These are phyloP conservation scores for Apotomis turbidana DNA, from an alignment of 2,888 invertebrate species.

Conservation along the genomic window DNA sequence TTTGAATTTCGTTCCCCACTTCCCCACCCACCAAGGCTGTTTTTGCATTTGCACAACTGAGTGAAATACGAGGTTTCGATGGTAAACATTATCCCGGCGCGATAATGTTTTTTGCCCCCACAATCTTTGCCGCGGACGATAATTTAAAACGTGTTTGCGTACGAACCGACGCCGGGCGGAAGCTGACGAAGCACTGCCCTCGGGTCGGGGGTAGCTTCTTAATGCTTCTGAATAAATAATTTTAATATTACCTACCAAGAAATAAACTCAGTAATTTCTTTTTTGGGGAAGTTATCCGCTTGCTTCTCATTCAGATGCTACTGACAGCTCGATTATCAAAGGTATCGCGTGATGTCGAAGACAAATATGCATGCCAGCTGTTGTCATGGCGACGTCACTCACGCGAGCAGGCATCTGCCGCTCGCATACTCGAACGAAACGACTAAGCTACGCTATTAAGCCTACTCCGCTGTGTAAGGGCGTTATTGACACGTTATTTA, in stretches of 20 bases:
- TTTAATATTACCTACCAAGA: slow-evolving; percentile 52
- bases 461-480: slow-evolving; percentile 21
- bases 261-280: slow-evolving; percentile 13
- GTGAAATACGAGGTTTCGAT: slow-evolving; percentile 45
- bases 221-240: slow-evolving; percentile 59
- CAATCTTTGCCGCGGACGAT: slow-evolving; percentile 63
- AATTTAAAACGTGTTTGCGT: slow-evolving; percentile 69
- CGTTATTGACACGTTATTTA: slow-evolving; percentile 40
- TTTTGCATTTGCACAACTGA: slow-evolving; percentile 23
- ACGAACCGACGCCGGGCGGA: slow-evolving; percentile 53
- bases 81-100: slow-evolving; percentile 47
- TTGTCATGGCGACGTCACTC: slow-evolving; percentile 29
- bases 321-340: slow-evolving; percentile 1
- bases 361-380: slow-evolving; percentile 33
- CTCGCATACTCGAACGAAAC: slow-evolving; percentile 19
- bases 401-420: slow-evolving; percentile 35
- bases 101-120: slow-evolving; percentile 57
- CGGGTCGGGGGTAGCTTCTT: slow-evolving; percentile 45
- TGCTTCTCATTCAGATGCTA: not conserved
- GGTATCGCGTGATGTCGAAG: slow-evolving; percentile 13
- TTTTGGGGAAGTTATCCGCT: not conserved
- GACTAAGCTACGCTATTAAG: slow-evolving; percentile 26
- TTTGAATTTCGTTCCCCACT: slow-evolving; percentile 15
- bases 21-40: slow-evolving; percentile 31
- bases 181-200: slow-evolving; percentile 46